A percentile compares a stretch with the other conserved stretches of the same genome.
Conservation (phyloP, 2,113 vertebrate species). For the Hyla sarda region DNA sequence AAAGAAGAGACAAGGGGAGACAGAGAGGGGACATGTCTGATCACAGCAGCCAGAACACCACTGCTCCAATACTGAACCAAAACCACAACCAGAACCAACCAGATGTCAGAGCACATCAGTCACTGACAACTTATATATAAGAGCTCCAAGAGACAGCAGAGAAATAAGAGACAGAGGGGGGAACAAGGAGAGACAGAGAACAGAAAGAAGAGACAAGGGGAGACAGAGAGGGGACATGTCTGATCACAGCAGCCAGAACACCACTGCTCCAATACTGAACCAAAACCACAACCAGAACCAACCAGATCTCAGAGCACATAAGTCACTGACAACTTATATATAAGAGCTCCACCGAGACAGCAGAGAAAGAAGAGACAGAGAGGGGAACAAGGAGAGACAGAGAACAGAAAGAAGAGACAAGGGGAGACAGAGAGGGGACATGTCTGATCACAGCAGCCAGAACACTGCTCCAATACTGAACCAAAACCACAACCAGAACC, state of each 20-base stretch:
- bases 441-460: background rate
- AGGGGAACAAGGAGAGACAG: background rate
- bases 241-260: background rate
- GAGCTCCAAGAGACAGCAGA: background rate
- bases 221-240: background rate
- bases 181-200: too few relatives aligned
- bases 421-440: too few relatives aligned
- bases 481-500: background rate
- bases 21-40: background rate
- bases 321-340: background rate
- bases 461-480: background rate
- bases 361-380: fast-evolving
- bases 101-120: background rate
- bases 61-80: background rate
- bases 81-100: background rate
- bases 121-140: background rate
- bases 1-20: background rate
- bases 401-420: background rate
- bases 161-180: background rate
- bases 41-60: background rate
- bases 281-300: background rate
- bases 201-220: too few relatives aligned
- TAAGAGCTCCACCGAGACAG: background rate
- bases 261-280: background rate
- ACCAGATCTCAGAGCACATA: background rate